Base-by-base conservation (phyloP, 2,888 invertebrate species). In the Machimus rusticus region DNA sequence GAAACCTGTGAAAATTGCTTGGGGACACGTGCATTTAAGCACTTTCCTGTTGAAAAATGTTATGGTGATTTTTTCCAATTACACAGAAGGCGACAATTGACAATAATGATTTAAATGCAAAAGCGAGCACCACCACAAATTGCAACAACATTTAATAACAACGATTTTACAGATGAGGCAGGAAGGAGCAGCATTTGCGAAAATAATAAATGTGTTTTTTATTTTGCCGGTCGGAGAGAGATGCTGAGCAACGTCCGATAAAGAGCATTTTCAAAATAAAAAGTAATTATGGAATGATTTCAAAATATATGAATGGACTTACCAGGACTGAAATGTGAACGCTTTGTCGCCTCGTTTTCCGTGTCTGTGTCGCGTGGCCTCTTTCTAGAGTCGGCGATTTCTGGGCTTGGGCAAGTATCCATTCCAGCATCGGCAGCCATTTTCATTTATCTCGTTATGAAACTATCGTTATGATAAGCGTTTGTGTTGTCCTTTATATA, bases 371-470 rank as follows among this genome's bases (percentile, higher is more conserved):
- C 97, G 92, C 97, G 95, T 91, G 97, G 97, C 93, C 97, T 95
- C 94, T 97, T 97, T 94, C 97, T 95, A 93, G 97, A 97, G 94
- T 97, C 97, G 90, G 92, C 93, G 94, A 96, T 96, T 95, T 97
- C 97, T 94, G 97, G 97, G 95, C 97, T 97, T 93, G 97, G 96
- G 95, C 97, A 97, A 95, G 97, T 96, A 95, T 97, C 97, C 97
- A 97, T 97, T 95, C 96, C 96, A 95, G 96, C 96, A 94, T 97
- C 97, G 94, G 97, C 97, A 95, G 97, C 97, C 97, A 97, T 97
- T 94, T 92, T 86, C 86, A 78, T 86, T 86, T 78, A 86, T 57
- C 78, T 78, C 77, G 55, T 76, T 86, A 76, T 86, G 86, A 78
- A 57, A 78, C 55, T 86, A 57, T 87, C 81, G 43, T 66, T 79